Evolutionary conservation across 2,888 invertebrate genomes (phyloP), one percentile per base, ranked within the genome.

Genomic region (Epinotia demarniana): DNA sequence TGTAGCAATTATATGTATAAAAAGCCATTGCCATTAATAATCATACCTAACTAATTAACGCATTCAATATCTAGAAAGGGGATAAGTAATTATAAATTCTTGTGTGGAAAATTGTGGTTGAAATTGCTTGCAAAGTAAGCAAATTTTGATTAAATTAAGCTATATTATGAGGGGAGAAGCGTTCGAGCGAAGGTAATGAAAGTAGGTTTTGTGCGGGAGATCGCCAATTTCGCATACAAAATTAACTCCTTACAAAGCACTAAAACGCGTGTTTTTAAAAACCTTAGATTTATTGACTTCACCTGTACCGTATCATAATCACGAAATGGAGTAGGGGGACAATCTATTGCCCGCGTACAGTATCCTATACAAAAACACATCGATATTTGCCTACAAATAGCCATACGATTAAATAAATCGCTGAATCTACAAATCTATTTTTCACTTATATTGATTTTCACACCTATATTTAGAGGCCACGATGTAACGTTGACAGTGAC

Each of bases 111-210:
- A 89, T 89, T 86, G 87, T 81, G 86, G 87, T 84, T 80, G 79
- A 86, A 79, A 87, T 87, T 86, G 85, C 85, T 82, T 81, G 81
- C 86, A 82, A 82, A 85, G 87, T 86, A 87, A 89, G 89, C 89
- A 89, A 87, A 87, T 88, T 88, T 85, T 92, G 89, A 93, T 93
- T 93, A 91, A 93, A 93, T 92, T 91, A 92, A 86, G 86, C 87
- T 81, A 87, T 92, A 92, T 92, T 92, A 86, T 86, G 86, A 87
- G 90, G 91, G 92, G 90, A 87, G 83, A 85, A 80, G 82, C 79
- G 82, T 86, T 89, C 84, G 82, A 85, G 86, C 87, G 88, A 87
- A 89, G 90, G 89, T 92, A 93, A 93, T 93, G 92, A 92, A 93
- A 92, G 89, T 90, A 91, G 84, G 85, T 86, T n/a, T 53, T 16